These are phyloP conservation scores for Sarcophaga variegata DNA, from an alignment of 2,888 invertebrate species.

Conservation along the genomic window DNA sequence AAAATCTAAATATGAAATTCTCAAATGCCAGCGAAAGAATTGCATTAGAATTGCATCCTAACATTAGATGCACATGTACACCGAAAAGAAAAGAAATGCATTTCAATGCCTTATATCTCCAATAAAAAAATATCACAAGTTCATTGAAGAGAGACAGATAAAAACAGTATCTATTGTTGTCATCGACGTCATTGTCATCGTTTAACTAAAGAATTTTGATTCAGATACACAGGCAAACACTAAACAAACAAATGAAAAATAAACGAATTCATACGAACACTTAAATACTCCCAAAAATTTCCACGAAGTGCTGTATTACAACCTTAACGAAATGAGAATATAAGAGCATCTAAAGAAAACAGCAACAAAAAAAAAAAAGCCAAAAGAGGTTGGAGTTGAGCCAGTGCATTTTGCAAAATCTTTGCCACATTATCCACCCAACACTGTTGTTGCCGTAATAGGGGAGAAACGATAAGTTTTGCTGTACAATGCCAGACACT, in stretches of 20 bases:
- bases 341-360: constrained; percentile 50
- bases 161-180: constrained; percentile 10
- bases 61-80: too few relatives aligned
- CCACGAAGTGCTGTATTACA: constrained; percentile 59
- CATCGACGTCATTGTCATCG: constrained; percentile 36
- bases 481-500: neutral
- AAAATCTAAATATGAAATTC: too few relatives aligned
- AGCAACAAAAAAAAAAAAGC: constrained; percentile 44
- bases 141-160: constrained; percentile 54
- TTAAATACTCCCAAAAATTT: constrained; percentile 41
- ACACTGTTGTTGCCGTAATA: constrained; percentile 32
- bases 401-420: constrained; percentile 62
- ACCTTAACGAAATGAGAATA: constrained; percentile 46
- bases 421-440: constrained; percentile 39
- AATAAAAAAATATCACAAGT: constrained; percentile 48
- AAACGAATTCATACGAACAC: constrained; percentile 57
- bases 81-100: neutral
- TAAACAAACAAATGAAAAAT: constrained; percentile 6
- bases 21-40: too few relatives aligned
- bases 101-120: neutral
- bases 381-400: constrained; percentile 63
- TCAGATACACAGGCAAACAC: constrained; percentile 41
- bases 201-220: neutral
- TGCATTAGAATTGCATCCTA: constrained; percentile 41
- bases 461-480: neutral